Evolutionary conservation across 1,140 invertebrate genomes (phyloP).

Genomic region (Pogonomyrmex barbatus): DNA sequence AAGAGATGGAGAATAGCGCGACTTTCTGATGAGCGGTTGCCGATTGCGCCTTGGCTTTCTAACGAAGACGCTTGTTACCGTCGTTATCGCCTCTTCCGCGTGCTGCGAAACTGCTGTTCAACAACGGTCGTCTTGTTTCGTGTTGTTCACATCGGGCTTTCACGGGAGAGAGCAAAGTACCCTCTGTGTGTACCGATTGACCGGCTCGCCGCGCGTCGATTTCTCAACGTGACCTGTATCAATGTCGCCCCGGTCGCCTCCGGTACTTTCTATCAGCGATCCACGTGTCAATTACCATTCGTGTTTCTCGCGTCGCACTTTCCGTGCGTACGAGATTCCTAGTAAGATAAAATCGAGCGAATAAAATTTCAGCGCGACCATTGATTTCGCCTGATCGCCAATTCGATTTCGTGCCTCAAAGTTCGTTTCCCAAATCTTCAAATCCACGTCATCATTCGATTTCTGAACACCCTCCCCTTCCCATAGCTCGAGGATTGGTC

Average conservation of each 20-base stretch:
- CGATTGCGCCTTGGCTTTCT: slow-evolving; percentile 51
- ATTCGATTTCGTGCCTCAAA: not conserved
- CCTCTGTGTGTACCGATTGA: slow-evolving; percentile 47
- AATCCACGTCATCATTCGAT: slow-evolving; percentile 1
- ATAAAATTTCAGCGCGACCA: slow-evolving; percentile 2
- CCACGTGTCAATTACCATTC: slow-evolving; percentile 30
- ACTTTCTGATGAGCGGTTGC: slow-evolving; percentile 52
- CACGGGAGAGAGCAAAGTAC: slow-evolving; percentile 46
- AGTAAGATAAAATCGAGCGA: not conserved
- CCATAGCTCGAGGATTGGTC: not conserved
- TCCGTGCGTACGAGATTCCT: not conserved
- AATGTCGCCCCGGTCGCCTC: not conserved
- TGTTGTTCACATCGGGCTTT: slow-evolving; percentile 17
- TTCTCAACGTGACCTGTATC: slow-evolving; percentile 31
- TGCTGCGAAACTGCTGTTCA: slow-evolving; percentile 58
- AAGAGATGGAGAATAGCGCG: slow-evolving; percentile 27
- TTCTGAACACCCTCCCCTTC: not conserved
- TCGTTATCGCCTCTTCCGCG: slow-evolving; percentile 67
- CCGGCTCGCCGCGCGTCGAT: slow-evolving; percentile 6
- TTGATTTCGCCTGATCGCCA: not conserved
- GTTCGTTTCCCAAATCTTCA: not conserved
- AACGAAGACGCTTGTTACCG: slow-evolving; percentile 68
- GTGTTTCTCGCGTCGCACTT: not conserved
- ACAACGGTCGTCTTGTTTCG: slow-evolving; percentile 48
- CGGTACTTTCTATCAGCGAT: slow-evolving; percentile 40